These are phyloP conservation scores for Pteria penguin DNA, from an alignment of 2,888 invertebrate genomes.

Conservation along the genomic window DNA sequence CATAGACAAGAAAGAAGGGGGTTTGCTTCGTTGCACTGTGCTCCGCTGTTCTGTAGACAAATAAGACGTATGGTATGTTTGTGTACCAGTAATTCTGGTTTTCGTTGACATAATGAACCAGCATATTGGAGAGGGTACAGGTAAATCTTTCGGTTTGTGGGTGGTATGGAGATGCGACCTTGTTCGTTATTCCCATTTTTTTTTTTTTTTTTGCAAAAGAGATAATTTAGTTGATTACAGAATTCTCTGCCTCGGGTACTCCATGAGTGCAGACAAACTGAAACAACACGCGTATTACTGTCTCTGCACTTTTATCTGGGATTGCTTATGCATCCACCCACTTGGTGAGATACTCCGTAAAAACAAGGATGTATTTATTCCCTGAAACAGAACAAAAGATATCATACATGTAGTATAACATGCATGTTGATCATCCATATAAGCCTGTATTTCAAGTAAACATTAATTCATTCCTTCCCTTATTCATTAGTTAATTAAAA, in stretches of 20 bases:
- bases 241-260: conserved; percentile 29
- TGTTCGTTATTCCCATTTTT: conserved; percentile 18
- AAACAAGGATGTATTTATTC: neutral
- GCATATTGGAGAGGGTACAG: conserved; percentile 35
- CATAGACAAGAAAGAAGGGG: conserved; percentile 43
- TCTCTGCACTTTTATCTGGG: conserved; percentile 36
- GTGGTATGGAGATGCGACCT: conserved; percentile 24
- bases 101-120: conserved; percentile 31
- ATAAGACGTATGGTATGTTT: conserved; percentile 35
- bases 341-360: conserved; percentile 45
- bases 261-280: conserved; percentile 3
- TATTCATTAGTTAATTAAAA: too few species aligned
- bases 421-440: too few species aligned
- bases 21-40: conserved; percentile 42
- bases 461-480: too few species aligned
- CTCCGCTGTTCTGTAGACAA: conserved; percentile 43
- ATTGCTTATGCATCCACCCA: conserved; percentile 43
- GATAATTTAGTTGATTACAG: conserved; percentile 24
- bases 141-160: conserved; percentile 40
- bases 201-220: conserved; percentile 13
- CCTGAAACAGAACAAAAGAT: neutral
- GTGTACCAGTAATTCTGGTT: conserved; percentile 31
- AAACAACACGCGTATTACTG: neutral
- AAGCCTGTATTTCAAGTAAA: too few species aligned
- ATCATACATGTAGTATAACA: too few species aligned